These are phyloP conservation scores for Sphaerophoria rueppellii DNA, from an alignment of 2,888 invertebrate species.

Conservation along the genomic window DNA sequence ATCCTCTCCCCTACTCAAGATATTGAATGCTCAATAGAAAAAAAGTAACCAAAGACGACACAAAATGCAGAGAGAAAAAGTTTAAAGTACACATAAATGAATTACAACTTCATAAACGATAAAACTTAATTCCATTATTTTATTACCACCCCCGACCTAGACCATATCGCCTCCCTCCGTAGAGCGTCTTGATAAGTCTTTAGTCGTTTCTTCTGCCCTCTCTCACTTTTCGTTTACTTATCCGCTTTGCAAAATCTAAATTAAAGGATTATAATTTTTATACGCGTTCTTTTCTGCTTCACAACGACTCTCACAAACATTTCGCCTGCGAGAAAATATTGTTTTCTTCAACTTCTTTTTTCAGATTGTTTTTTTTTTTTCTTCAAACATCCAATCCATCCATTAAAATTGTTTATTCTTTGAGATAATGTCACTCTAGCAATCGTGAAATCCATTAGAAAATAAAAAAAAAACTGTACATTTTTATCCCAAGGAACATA, in stretches of 20 bases:
- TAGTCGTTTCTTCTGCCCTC: constrained; percentile 23
- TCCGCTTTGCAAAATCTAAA: constrained; percentile 69
- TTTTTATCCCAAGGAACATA: constrained; percentile 16
- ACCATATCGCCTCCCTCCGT: too few species aligned
- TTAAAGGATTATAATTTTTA: constrained; percentile 73
- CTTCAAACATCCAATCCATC: constrained; percentile 65
- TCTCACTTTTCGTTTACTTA: constrained; percentile 32
- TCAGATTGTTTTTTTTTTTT: constrained; percentile 26
- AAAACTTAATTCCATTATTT: constrained; percentile 73
- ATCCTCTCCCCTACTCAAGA: constrained; percentile 15
- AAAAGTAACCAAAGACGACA: neutral
- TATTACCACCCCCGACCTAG: constrained; percentile 49
- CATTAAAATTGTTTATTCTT: constrained; percentile 73
- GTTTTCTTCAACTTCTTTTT: constrained; percentile 40
- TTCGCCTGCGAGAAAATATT: constrained; percentile 26
- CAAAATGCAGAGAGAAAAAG: neutral
- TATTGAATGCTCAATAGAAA: neutral
- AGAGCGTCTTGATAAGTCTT: constrained; percentile 23
- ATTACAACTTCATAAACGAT: constrained; percentile 74
- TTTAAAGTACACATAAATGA: constrained; percentile 70
- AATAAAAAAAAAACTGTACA: constrained; percentile 58
- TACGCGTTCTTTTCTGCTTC: constrained; percentile 19
- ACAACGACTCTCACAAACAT: constrained; percentile 21
- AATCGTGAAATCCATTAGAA: constrained; percentile 70
- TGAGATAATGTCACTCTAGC: constrained; percentile 72